phyloP scores from a whole-genome alignment of 2,797 vertebrate species.

The Manis crassicaudata region DNA sequence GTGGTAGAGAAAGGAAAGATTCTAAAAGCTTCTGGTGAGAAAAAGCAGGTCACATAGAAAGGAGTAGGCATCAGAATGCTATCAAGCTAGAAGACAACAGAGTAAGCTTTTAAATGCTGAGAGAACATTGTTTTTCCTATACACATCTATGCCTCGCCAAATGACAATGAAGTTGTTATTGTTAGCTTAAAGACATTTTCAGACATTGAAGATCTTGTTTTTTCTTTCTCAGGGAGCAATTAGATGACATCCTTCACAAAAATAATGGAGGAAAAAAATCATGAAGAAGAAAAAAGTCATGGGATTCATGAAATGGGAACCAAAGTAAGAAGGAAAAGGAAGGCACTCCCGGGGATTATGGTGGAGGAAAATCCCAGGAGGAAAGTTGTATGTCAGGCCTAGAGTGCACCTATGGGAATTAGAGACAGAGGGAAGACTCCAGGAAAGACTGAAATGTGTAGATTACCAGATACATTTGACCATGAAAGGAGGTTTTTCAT shows the following conservation, averaged over 20 bases:
- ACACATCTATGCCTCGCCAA: neutral
- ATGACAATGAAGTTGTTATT: neutral
- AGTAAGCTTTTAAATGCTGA: neutral
- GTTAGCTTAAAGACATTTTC: neutral
- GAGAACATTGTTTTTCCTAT: neutral
- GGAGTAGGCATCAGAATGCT: neutral
- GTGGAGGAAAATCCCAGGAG: neutral
- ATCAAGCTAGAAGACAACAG: neutral
- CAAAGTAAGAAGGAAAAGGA: neutral
- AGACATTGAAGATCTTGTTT: neutral
- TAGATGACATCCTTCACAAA: neutral
- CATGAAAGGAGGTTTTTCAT: neutral
- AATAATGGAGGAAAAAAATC: neutral
- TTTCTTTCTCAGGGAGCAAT: neutral
- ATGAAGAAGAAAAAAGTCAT: neutral
- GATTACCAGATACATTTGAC: neutral
- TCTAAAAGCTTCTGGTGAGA: neutral
- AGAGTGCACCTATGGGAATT: neutral
- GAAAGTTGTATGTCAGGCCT: neutral
- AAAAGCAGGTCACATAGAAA: neutral
- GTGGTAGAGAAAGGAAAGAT: neutral
- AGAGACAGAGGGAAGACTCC: neutral
- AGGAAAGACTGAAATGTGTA: neutral
- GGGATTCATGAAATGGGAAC: neutral
- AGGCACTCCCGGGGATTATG: neutral